Conservation (phyloP, 1,140 invertebrate genomes). For the Grapholita molesta region DNA sequence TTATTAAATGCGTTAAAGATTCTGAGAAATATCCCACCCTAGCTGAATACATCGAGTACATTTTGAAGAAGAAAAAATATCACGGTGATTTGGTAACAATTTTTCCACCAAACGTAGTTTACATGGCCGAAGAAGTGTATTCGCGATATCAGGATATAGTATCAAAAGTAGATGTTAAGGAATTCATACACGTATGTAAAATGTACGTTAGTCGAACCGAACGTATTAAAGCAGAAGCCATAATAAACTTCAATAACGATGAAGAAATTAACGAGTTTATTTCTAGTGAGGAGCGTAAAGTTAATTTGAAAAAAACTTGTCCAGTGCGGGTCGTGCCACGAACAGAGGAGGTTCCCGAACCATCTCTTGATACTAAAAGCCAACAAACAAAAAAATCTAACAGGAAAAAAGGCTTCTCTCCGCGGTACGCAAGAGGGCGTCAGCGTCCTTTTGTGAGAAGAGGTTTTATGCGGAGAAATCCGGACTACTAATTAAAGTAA, state of each 20-base stretch:
- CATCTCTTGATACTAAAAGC: too few relatives aligned
- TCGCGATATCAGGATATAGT: constrained; percentile 26
- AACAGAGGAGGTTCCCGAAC: too few relatives aligned
- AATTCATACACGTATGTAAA: constrained; percentile 27
- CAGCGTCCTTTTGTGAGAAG: too few relatives aligned
- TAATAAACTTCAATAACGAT: background rate
- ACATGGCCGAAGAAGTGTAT: constrained; percentile 12
- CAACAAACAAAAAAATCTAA: too few relatives aligned
- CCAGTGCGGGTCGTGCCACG: too few relatives aligned
- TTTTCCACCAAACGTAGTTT: constrained; percentile 25
- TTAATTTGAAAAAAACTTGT: background rate
- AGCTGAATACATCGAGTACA: constrained; percentile 31
- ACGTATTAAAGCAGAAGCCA: constrained; percentile 25
- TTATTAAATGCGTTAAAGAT: constrained; percentile 29
- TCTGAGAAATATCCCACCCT: constrained; percentile 30
- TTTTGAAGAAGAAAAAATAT: constrained; percentile 30
- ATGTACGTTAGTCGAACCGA: constrained; percentile 21
- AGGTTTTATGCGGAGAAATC: too few relatives aligned
- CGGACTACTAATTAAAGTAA: too few relatives aligned
- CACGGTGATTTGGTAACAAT: constrained; percentile 25
- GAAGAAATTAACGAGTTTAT: background rate
- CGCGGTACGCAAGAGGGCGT: too few relatives aligned
- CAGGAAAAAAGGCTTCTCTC: too few relatives aligned
- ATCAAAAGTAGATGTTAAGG: constrained; percentile 16
- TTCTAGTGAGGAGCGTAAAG: background rate